phyloP scores from a whole-genome alignment of 2,888 invertebrate genomes.

The Tupiocoris notatus region DNA sequence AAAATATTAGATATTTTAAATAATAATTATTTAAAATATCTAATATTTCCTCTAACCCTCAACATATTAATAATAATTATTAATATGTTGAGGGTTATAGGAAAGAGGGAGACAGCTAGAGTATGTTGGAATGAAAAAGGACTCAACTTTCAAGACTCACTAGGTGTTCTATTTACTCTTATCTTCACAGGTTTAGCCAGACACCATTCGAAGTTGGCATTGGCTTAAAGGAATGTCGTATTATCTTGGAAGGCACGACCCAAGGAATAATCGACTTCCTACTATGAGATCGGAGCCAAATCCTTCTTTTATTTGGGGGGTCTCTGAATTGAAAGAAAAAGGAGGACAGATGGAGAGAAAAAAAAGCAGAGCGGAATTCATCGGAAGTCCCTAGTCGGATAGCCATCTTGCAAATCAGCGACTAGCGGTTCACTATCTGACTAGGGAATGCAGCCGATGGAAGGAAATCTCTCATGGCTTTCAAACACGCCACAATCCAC shows the following conservation, averaged over 20 bases:
- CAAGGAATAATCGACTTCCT: neutral
- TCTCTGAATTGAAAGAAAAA: neutral
- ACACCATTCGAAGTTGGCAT: too few species aligned
- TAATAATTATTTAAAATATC: too few species aligned
- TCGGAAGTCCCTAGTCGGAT: constrained; percentile 1
- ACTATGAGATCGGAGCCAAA: neutral
- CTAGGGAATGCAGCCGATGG: neutral
- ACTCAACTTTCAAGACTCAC: too few species aligned
- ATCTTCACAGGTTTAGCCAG: too few species aligned
- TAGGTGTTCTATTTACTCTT: too few species aligned
- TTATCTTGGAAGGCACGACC: neutral
- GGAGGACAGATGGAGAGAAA: neutral
- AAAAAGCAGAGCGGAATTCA: neutral
- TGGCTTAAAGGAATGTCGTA: neutral
- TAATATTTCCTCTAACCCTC: too few species aligned
- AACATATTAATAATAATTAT: too few species aligned
- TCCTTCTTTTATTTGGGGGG: neutral
- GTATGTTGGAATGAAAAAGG: too few species aligned
- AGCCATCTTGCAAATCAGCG: constrained; percentile 30
- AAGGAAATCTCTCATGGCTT: constrained; percentile 12
- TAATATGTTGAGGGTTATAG: too few species aligned
- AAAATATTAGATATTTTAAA: too few species aligned
- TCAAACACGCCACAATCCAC: constrained; percentile 22
- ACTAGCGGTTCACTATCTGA: constrained; percentile 22
- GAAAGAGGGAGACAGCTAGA: too few species aligned